Percentiles rank a stretch among this genome's conserved stretches.
Conservation (phyloP, 1,140 invertebrate genomes). For the Microplitis mediator region DNA sequence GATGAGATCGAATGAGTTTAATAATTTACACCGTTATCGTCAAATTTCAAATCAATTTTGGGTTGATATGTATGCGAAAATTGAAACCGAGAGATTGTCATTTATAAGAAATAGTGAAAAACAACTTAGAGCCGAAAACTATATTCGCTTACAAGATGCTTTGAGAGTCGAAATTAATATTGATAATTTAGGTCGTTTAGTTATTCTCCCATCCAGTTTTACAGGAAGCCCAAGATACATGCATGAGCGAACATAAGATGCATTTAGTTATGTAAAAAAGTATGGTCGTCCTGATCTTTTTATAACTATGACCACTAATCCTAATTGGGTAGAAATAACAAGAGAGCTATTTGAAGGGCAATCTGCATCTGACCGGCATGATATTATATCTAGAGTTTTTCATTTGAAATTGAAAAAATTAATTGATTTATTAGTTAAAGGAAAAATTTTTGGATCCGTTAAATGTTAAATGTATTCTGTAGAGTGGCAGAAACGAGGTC, state of each 20-base stretch:
- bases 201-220: constrained; percentile 53
- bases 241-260: constrained; percentile 57
- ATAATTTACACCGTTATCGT: neutral
- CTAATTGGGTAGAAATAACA: constrained; percentile 51
- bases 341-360: constrained; percentile 44
- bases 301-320: constrained; percentile 24
- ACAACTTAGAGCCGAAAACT: neutral
- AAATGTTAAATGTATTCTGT: constrained; percentile 49
- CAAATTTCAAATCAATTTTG: neutral
- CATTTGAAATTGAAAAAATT: constrained; percentile 53
- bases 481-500: constrained; percentile 62
- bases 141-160: neutral
- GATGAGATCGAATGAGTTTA: neutral
- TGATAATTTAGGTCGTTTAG: constrained; percentile 38
- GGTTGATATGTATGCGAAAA: constrained; percentile 52
- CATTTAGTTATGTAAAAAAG: constrained; percentile 52
- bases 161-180: constrained; percentile 26
- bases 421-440: constrained; percentile 46
- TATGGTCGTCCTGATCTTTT: constrained; percentile 54
- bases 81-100: constrained; percentile 43
- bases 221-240: constrained; percentile 52
- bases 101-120: constrained; percentile 40
- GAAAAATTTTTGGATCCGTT: constrained; percentile 43
- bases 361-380: constrained; percentile 49
- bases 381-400: constrained; percentile 60